Base-by-base conservation (phyloP, 2,888 invertebrate genomes). In the Dolichomitus sp. region DNA sequence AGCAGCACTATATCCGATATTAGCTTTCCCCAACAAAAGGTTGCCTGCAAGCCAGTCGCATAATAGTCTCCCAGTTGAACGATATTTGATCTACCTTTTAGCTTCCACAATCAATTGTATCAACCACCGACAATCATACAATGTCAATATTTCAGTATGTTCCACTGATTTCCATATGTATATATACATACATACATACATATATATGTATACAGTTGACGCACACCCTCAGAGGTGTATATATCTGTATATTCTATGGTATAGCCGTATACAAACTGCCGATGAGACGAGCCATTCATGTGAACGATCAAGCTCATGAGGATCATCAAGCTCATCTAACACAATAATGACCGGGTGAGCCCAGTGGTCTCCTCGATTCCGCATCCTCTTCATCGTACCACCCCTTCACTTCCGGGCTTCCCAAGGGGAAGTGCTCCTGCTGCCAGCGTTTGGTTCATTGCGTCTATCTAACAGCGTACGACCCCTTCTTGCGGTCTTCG, bases 381-480 rank as follows among this genome's bases (percentile, higher is more conserved):
- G 27, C 40, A 66, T 30, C n/a, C 50, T 45, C 27, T 27, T 50
- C 14, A 23, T 27, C 17, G 63, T 37, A 33, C 23, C 27, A 40
- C 12, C 45, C 66, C 65, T n/a, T 66, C 54, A 27, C 52, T 52
- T 65, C 17, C 48, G 17, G 33, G 42, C 54, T 66, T 12, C 27
- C 59, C 17, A 19, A 45, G 45, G 30, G 57, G n/a, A 11, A 27
- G 30, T 57, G n/a, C n/a, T 30, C 45, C 42, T n/a, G 14, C 9
- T 1, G 2, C 54, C 45, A 54, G 42, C 63, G 61, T 45, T 45
- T 69, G 76, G 76, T 83, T 73, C 83, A 80, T 83, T 76, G 79
- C 61, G 72, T 83, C 66, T 48, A 76, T 83, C 79, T 80, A 76
- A 61, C 79, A 61, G 75, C 63, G 75, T 73, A 37, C 37, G 37